These are phyloP conservation scores for Scarus forsteni DNA, from an alignment of 2,797 vertebrate genomes.

Conservation along the genomic window DNA sequence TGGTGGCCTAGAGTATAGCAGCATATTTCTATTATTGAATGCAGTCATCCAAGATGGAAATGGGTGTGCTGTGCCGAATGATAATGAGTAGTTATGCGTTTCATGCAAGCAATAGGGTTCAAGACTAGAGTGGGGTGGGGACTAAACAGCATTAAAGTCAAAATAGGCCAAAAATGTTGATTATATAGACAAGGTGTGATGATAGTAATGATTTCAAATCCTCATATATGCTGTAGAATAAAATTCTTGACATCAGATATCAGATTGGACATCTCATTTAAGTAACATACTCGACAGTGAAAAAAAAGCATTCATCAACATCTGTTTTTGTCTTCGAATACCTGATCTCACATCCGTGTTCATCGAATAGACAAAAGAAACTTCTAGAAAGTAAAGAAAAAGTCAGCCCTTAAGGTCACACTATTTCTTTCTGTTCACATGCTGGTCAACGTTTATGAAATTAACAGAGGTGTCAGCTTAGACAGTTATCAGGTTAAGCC, in stretches of 20 bases:
- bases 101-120: slow-evolving; percentile 49
- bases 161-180: slow-evolving; percentile 42
- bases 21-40: slow-evolving; percentile 53
- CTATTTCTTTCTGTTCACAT: slow-evolving; percentile 68
- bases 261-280: slow-evolving; percentile 71
- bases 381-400: slow-evolving; percentile 61
- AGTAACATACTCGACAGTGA: slow-evolving; percentile 49
- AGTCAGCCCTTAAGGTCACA: slow-evolving; percentile 78
- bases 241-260: slow-evolving; percentile 75
- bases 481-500: slow-evolving; percentile 45
- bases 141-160: slow-evolving; percentile 49
- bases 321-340: slow-evolving; percentile 50
- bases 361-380: slow-evolving; percentile 51
- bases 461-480: slow-evolving; percentile 46
- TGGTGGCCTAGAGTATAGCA: slow-evolving; percentile 65
- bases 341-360: slow-evolving; percentile 71
- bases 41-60: slow-evolving; percentile 36
- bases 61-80: slow-evolving; percentile 51
- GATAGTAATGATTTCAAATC: slow-evolving; percentile 51
- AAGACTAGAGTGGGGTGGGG: slow-evolving; percentile 26
- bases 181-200: slow-evolving; percentile 38
- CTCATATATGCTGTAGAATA: slow-evolving; percentile 61
- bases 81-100: slow-evolving; percentile 44
- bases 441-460: slow-evolving; percentile 56
- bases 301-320: slow-evolving; percentile 41